Evolutionary conservation across 1,140 invertebrate genomes (phyloP).

Genomic region (Zaprionus vittiger): DNA sequence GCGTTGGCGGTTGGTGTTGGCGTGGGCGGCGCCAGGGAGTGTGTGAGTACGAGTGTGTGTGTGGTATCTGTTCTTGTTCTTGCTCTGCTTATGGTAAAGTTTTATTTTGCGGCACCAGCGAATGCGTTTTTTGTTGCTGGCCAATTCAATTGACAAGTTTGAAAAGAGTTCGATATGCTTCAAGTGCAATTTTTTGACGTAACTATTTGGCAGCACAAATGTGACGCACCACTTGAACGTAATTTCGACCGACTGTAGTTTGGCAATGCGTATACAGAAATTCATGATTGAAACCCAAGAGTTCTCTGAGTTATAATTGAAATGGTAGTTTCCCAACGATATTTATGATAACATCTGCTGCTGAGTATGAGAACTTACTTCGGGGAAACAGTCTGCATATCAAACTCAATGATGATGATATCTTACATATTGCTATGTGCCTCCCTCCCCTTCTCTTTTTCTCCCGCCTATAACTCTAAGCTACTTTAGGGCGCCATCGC

Average conservation of each 20-base stretch:
- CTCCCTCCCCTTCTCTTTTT: neutral
- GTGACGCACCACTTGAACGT: neutral
- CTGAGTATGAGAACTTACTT: neutral
- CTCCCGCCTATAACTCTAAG: neutral
- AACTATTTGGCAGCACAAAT: neutral
- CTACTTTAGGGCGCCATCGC: neutral
- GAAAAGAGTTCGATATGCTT: constrained; percentile 23
- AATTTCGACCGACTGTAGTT: neutral
- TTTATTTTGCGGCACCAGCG: constrained; percentile 32
- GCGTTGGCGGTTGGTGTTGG: neutral
- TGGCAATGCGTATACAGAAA: neutral
- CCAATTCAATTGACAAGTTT: constrained; percentile 49
- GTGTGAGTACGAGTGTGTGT: neutral
- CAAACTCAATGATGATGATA: constrained; percentile 9
- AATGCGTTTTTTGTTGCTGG: constrained; percentile 31
- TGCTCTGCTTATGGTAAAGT: constrained; percentile 31
- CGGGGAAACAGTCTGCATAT: neutral
- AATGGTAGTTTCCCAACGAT: neutral
- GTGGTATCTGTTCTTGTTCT: constrained; percentile 7
- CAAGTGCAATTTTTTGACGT: constrained; percentile 20
- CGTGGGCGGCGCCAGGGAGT: neutral
- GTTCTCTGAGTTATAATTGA: neutral
- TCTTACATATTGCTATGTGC: neutral
- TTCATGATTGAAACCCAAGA: neutral
- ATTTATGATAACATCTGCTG: constrained; percentile 3